phyloP scores from a whole-genome alignment of 2,888 invertebrate genomes.

The Lottia scabra region DNA sequence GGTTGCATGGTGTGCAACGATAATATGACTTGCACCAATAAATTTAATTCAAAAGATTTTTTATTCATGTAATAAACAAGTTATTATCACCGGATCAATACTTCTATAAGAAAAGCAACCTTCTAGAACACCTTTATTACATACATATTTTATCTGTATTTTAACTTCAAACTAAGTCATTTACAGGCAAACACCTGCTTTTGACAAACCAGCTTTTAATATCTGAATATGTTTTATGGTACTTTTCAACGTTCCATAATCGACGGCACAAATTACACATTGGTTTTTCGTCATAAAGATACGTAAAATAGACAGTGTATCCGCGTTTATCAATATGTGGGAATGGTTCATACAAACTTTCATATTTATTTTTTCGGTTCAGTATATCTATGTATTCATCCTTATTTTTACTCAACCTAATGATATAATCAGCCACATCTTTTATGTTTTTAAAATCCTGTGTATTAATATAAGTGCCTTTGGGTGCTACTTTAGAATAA shows the following conservation, averaged over 20 bases:
- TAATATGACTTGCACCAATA: too few relatives aligned
- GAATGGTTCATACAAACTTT: background rate
- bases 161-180: too few relatives aligned
- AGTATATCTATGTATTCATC: background rate
- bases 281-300: background rate
- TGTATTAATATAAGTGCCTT: background rate
- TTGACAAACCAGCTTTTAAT: background rate
- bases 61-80: too few relatives aligned
- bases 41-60: too few relatives aligned
- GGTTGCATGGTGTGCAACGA: too few relatives aligned
- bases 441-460: background rate
- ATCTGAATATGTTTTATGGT: constrained; percentile 2
- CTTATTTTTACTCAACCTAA: background rate
- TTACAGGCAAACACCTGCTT: background rate
- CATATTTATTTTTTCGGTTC: background rate
- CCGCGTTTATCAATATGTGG: background rate
- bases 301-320: background rate
- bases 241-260: background rate
- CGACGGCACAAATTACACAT: background rate
- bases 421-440: background rate
- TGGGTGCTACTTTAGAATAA: background rate
- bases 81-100: too few relatives aligned
- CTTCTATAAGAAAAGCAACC: too few relatives aligned
- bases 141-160: too few relatives aligned
- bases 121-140: too few relatives aligned